Evolutionary conservation across 2,113 vertebrate species (phyloP).

Genomic region (Pelmatolapia mariae): DNA sequence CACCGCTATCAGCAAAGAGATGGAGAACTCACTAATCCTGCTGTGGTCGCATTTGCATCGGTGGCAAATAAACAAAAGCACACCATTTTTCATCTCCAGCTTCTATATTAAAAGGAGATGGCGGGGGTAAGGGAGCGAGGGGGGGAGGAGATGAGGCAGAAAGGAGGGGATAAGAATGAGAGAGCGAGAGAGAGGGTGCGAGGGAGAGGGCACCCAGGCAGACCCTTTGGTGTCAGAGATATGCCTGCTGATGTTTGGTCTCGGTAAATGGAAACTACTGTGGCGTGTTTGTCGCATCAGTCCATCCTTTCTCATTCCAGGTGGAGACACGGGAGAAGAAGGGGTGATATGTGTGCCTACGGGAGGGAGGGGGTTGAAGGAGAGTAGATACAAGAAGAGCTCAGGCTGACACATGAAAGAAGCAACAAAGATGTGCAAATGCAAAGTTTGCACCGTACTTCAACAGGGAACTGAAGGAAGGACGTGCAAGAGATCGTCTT

Average conservation of each 20-base stretch:
- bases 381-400: not conserved
- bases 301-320: slow-evolving; percentile 20
- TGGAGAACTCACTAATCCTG: slow-evolving; percentile 77
- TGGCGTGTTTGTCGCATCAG: slow-evolving; percentile 43
- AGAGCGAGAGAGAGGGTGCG: not conserved
- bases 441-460: not conserved
- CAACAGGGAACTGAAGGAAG: not conserved
- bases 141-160: not conserved
- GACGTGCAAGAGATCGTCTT: not conserved
- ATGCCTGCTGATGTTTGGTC: slow-evolving; percentile 56
- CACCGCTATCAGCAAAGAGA: slow-evolving; percentile 73
- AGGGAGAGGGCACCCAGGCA: slow-evolving; percentile 33
- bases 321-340: slow-evolving; percentile 7
- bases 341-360: not conserved
- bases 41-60: slow-evolving; percentile 72
- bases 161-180: not conserved
- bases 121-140: not conserved
- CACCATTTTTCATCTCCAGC: slow-evolving; percentile 69
- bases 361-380: not conserved
- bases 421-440: not conserved
- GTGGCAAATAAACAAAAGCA: slow-evolving; percentile 75
- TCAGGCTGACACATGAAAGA: not conserved
- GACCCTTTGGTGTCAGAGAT: slow-evolving; percentile 65
- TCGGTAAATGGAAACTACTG: slow-evolving; percentile 64
- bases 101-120: slow-evolving; percentile 60